Conservation (phyloP, 2,797 vertebrate genomes). For the Zalophus californianus region DNA sequence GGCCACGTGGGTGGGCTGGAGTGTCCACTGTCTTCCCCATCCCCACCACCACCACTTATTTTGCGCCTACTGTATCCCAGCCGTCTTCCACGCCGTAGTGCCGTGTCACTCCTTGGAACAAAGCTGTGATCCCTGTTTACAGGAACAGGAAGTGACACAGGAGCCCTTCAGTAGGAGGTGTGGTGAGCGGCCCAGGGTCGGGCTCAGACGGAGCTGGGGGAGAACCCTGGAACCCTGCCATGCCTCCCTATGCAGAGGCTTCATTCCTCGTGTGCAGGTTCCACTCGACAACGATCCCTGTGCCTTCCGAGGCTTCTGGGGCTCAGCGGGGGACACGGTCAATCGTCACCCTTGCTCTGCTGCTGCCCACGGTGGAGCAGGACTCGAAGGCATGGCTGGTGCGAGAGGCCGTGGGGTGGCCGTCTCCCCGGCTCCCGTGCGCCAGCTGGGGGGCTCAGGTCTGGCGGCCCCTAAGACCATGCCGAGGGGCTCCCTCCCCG, state of each 20-base stretch:
- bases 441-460: not conserved
- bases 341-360: accelerated
- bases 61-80: not conserved
- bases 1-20: not conserved
- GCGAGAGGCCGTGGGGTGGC: not conserved
- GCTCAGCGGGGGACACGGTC: accelerated
- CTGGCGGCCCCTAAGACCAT: not conserved
- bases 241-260: not conserved
- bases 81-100: not conserved
- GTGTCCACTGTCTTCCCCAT: not conserved
- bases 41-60: too few species aligned
- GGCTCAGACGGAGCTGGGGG: not conserved
- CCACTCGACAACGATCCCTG: accelerated
- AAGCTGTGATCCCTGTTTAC: not conserved
- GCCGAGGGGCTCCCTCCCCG: accelerated
- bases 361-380: not conserved
- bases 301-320: not conserved
- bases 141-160: accelerated
- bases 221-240: not conserved
- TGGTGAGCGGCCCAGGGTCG: accelerated
- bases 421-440: not conserved
- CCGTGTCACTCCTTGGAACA: too few species aligned
- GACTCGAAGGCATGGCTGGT: not conserved
- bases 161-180: not conserved
- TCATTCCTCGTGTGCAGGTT: accelerated